Conservation (phyloP, 2,797 vertebrate genomes). For the Rhincodon typus region DNA sequence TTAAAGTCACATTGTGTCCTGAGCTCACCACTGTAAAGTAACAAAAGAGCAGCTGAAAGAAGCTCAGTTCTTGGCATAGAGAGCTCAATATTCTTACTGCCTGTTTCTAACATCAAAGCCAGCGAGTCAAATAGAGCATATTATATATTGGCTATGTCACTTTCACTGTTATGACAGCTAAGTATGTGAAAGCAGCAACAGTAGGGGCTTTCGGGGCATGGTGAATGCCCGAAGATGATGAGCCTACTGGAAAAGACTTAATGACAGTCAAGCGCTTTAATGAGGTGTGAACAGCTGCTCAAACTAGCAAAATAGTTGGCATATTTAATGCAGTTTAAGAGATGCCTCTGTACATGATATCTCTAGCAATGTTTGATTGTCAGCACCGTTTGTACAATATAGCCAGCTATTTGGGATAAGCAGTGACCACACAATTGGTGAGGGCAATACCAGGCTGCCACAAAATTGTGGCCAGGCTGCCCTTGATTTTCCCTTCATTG, state of each 20-base stretch:
- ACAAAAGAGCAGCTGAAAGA: not conserved
- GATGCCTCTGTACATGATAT: no score
- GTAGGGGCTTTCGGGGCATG: no score
- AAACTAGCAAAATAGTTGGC: no score
- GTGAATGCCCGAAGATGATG: no score
- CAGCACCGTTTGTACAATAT: not conserved
- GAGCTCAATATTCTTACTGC: not conserved
- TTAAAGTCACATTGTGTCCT: not conserved
- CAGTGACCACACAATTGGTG: not conserved
- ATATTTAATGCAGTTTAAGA: no score
- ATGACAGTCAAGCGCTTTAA: no score
- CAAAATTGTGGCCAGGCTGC: not conserved
- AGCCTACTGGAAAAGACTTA: no score
- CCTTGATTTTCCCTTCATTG: not conserved
- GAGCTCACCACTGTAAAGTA: not conserved
- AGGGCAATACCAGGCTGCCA: not conserved
- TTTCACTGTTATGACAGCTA: no score
- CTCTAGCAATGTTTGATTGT: not conserved
- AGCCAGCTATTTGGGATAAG: not conserved
- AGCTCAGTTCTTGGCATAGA: no score
- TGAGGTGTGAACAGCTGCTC: no score
- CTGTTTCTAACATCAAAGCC: not conserved
- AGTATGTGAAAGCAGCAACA: no score
- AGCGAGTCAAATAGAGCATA: not conserved
- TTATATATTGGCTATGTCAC: not conserved